Evolutionary conservation across 2,797 vertebrate genomes (phyloP).

Genomic region (Zalophus californianus): DNA sequence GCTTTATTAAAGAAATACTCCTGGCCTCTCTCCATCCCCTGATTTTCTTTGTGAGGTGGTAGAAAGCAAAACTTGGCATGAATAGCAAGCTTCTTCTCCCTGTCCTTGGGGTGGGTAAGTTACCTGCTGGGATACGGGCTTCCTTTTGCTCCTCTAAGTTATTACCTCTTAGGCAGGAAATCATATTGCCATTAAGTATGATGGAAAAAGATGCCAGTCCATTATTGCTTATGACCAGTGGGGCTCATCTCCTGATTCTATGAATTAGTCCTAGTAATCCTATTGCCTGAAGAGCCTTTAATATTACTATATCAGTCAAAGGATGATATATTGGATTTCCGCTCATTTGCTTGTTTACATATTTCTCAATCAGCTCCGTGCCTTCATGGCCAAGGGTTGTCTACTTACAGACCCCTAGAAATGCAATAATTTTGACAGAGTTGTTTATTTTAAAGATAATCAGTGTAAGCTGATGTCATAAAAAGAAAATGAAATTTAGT

Average conservation of each 20-base stretch:
- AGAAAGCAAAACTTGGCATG: accelerated
- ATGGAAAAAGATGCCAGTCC: neutral
- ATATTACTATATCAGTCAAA: neutral
- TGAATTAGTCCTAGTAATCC: neutral
- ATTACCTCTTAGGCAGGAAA: accelerated
- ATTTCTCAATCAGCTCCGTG: neutral
- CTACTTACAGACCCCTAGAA: neutral
- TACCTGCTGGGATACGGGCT: neutral
- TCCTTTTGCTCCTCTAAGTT: too few species aligned
- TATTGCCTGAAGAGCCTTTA: neutral
- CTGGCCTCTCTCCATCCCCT: accelerated
- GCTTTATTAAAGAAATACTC: accelerated
- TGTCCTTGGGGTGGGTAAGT: accelerated
- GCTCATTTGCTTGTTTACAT: neutral
- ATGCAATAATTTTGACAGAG: neutral
- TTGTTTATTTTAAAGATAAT: neutral
- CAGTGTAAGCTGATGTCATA: neutral
- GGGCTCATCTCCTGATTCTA: neutral
- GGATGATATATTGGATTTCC: neutral
- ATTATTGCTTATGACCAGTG: accelerated
- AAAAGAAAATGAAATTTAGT: neutral
- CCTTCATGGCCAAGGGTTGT: neutral
- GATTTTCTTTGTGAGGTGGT: neutral
- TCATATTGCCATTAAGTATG: accelerated
- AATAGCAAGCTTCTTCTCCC: accelerated